Evolutionary conservation across 2,113 vertebrate genomes (phyloP), one percentile per base, ranked within the genome.

Genomic region (Alectura lathami): DNA sequence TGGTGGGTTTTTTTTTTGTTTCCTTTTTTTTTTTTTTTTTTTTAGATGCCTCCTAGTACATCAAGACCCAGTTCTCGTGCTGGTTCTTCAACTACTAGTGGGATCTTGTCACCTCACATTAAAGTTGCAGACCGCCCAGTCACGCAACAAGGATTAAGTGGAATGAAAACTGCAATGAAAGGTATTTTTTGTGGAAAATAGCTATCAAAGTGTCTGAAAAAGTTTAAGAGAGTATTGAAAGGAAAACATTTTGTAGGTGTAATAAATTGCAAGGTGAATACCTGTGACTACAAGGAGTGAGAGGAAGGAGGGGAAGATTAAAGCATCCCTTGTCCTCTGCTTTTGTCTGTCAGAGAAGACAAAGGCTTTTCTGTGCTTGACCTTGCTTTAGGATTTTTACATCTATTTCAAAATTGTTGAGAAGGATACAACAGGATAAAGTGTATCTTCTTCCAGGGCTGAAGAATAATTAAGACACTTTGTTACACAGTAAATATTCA

Each of bases 121-220:
- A 99, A 98, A 98, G 99, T 99, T 93, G 97, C 99, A 5, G 99
- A 99, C 92, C 98, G 99, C 83, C 99, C 99, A 40, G 98, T 99
- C 74, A 99, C 99, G 83, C 99, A 99, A 4, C 99, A 99, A 93
- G 99, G 99, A 13, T 98, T 99, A 94, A 99, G 99, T 91, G 99
- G 99, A 86, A 99, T 99, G 98, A 99, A 99, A 97, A 99, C 98
- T 34, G 98, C 98, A 32, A 93, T 98, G 90, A 99, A 99, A 98
- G 99, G 99, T 99, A 97, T 68, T 62, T 89, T 79, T 12, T 29
- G 36, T 16, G 38, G 24, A 62, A 89, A 85, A 36, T 34, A 73
- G 6, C 11, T 59, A 11, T 67, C 11, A 53, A 54, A 4, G 13
- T 72, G 5, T 51, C 30, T 94, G 34, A 8, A 59, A 27, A 43